Conservation (phyloP, 1,140 invertebrate genomes). For the Drosophila leontia region DNA sequence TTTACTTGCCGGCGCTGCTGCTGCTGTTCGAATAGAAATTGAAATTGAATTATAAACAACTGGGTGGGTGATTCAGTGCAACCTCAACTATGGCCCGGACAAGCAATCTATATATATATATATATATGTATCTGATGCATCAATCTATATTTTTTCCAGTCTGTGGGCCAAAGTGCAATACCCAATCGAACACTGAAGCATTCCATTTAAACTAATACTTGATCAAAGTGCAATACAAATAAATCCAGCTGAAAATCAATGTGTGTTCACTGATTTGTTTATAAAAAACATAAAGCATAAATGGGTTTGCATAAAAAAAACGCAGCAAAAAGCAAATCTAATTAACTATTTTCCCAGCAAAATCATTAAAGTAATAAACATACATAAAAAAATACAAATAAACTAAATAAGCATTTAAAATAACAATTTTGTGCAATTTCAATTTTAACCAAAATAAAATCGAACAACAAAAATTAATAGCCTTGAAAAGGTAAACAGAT, state of each 20-base stretch:
- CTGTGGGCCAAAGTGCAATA: constrained; percentile 64
- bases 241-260: constrained; percentile 28
- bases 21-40: constrained; percentile 15
- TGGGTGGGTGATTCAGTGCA: constrained; percentile 26
- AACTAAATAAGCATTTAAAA: constrained; percentile 41
- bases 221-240: constrained; percentile 57
- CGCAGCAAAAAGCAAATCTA: background rate
- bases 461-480: constrained; percentile 4
- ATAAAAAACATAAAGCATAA: constrained; percentile 12
- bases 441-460: constrained; percentile 20
- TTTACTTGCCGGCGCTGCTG: constrained; percentile 21
- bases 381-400: constrained; percentile 13
- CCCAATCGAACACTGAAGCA: constrained; percentile 42
- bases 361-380: constrained; percentile 7
- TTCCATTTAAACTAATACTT: constrained; percentile 30
- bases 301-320: constrained; percentile 4
- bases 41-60: constrained; percentile 47
- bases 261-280: constrained; percentile 43
- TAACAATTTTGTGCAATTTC: constrained; percentile 47
- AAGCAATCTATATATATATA: background rate
- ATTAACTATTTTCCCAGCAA: constrained; percentile 24
- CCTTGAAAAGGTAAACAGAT: constrained; percentile 40
- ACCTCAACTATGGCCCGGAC: constrained; percentile 36
- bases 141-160: constrained; percentile 33
- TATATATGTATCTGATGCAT: constrained; percentile 14